These are phyloP conservation scores for Galagoides demidoff DNA, from an alignment of 2,797 vertebrate species.

Conservation along the genomic window DNA sequence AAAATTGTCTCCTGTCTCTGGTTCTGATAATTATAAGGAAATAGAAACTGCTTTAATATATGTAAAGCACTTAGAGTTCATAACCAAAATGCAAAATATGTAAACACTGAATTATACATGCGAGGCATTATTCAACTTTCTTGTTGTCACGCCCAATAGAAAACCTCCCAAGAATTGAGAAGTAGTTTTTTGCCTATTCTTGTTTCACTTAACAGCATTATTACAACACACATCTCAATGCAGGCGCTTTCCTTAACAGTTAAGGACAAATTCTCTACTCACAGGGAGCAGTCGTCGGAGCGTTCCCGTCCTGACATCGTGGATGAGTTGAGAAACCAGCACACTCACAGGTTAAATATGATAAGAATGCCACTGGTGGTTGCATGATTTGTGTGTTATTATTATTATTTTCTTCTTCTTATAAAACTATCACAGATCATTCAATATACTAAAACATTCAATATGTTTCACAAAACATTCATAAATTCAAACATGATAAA, in stretches of 20 bases:
- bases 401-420: not conserved
- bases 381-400: not conserved
- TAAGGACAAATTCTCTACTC: not conserved
- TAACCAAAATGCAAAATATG: slow-evolving; percentile 13
- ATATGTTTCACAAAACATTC: not conserved
- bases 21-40: slow-evolving; percentile 4
- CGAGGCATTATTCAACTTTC: not conserved
- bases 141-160: not conserved
- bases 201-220: not conserved
- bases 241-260: not conserved
- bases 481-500: slow-evolving; percentile 25
- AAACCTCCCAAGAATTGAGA: not conserved
- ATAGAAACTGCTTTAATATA: slow-evolving; percentile 8
- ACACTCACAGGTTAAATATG: not conserved
- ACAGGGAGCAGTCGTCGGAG: not conserved
- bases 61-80: not conserved
- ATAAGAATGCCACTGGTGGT: not conserved
- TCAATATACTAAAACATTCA: not conserved
- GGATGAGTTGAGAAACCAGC: not conserved
- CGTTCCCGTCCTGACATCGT: not conserved
- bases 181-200: not conserved
- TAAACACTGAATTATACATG: not conserved
- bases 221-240: not conserved
- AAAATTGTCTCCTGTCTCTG: not conserved
- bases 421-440: not conserved